Evolutionary conservation across 2,888 invertebrate genomes (phyloP), one percentile per base, ranked within the genome.

Genomic region (Lepeophtheirus nordmannii): DNA sequence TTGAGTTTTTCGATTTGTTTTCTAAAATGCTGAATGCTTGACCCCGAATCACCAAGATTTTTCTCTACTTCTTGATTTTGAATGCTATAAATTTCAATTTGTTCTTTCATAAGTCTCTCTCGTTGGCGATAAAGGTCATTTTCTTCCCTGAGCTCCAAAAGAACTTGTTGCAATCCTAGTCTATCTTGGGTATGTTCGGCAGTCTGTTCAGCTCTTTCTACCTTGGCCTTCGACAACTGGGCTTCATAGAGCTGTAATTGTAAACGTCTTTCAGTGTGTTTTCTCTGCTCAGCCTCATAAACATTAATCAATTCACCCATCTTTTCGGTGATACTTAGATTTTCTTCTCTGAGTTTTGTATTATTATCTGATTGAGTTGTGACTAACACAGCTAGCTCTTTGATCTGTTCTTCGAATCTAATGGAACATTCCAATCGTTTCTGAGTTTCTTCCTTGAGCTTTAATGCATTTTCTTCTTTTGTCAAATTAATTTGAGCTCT

Each of bases 371-470:
- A n/a, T 20, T 40, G 62, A 12, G 40, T 40, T 14, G 20, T 40
- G 14, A 62, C 41, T 20, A 62, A 39, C 1, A 20, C 41, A 10
- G 62, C 22, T n/a, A 62, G 40, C 62, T 62, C 62, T n/a, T 17
- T 62, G 20, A 62, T 62, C 38, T 30, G 30, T 10, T 37, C 39
- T 17, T 62, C 39, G 20, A 62, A 62, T 14, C 5, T 62, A n/a
- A 38, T n/a, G 17, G 62, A 62, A 40, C 39, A 39, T 20, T 62
- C 62, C 10, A 62, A 38, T 41, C 62, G n/a, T 23, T 62, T 62
- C 17, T 62, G 62, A n/a, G 62, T 62, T 20, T 62, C 62, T 41
- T 62, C 62, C 41, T 39, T 37, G 17, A 62, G 62, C 62, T 62
- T 62, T 17, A 62, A 23, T 10, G 20, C 11, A 20, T 17, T 40